Evolutionary conservation across 1,140 invertebrate species (phyloP).

Genomic region (Limonius californicus): DNA sequence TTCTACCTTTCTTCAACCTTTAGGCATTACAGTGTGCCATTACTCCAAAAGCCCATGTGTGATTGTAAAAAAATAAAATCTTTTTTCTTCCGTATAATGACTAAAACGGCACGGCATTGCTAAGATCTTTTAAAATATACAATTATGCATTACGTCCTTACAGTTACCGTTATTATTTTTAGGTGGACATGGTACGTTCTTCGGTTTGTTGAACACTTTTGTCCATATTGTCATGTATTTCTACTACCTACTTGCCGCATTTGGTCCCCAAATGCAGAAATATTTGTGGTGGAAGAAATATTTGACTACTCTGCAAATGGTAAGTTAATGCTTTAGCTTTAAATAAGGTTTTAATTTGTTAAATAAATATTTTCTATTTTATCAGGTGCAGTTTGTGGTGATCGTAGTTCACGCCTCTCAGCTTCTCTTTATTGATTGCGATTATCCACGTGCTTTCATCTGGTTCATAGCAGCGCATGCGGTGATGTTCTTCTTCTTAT

Average conservation of each 20-base stretch:
- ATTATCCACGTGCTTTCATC: constrained; percentile 82
- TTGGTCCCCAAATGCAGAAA: constrained; percentile 79
- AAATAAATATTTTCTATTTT: constrained; percentile 28
- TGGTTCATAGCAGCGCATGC: constrained; percentile 90
- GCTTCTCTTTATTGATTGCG: constrained; percentile 86
- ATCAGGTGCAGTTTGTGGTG: constrained; percentile 78
- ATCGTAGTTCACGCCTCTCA: constrained; percentile 89
- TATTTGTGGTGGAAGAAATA: constrained; percentile 96
- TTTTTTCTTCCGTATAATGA: no score
- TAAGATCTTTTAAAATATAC: no score
- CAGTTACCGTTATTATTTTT: constrained; percentile 34
- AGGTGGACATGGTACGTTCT: constrained; percentile 78
- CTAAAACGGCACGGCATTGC: no score
- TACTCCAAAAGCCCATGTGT: no score
- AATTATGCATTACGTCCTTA: no score
- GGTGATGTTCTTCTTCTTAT: constrained; percentile 89
- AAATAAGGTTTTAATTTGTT: neutral
- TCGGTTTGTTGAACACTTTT: constrained; percentile 80
- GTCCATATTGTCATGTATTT: constrained; percentile 90
- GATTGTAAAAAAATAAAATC: no score
- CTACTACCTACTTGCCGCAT: constrained; percentile 82
- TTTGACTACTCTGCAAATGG: constrained; percentile 81
- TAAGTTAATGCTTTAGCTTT: constrained; percentile 45
- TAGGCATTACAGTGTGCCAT: no score
- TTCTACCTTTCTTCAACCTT: no score